Percentiles rank a stretch among this genome's conserved stretches.
phyloP scores from a whole-genome alignment of 2,888 invertebrate genomes.

The Athetis lepigone region DNA sequence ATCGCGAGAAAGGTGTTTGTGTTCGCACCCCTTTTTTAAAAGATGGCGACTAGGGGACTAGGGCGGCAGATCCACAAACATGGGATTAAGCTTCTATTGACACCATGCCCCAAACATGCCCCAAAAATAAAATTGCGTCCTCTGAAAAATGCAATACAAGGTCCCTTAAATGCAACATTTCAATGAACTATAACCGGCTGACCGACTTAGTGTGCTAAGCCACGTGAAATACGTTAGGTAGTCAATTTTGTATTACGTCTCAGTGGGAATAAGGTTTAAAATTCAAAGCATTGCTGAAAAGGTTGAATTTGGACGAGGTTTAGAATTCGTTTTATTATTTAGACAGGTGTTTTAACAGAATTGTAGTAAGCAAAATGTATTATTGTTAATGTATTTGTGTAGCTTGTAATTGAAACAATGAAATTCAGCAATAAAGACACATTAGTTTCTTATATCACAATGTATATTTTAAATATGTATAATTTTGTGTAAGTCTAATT shows the following conservation, averaged over 20 bases:
- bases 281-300: neutral
- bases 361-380: neutral
- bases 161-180: too few species aligned
- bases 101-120: too few species aligned
- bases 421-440: slow-evolving; percentile 5
- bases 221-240: too few species aligned
- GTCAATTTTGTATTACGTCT: neutral
- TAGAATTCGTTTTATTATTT: neutral
- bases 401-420: neutral
- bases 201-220: too few species aligned
- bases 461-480: slow-evolving; percentile 14
- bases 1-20: too few species aligned
- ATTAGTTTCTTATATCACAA: slow-evolving; percentile 9
- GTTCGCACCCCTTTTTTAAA: too few species aligned
- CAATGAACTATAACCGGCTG: too few species aligned
- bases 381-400: neutral
- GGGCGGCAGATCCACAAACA: too few species aligned
- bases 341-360: neutral
- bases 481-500: slow-evolving; percentile 8
- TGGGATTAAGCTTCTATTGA: too few species aligned
- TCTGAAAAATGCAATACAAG: too few species aligned
- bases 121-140: too few species aligned
- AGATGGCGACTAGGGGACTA: too few species aligned
- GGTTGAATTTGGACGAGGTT: neutral
- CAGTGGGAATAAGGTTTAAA: neutral